Evolutionary conservation across 2,888 invertebrate species (phyloP).

Genomic region (Lithophane ornitopus): DNA sequence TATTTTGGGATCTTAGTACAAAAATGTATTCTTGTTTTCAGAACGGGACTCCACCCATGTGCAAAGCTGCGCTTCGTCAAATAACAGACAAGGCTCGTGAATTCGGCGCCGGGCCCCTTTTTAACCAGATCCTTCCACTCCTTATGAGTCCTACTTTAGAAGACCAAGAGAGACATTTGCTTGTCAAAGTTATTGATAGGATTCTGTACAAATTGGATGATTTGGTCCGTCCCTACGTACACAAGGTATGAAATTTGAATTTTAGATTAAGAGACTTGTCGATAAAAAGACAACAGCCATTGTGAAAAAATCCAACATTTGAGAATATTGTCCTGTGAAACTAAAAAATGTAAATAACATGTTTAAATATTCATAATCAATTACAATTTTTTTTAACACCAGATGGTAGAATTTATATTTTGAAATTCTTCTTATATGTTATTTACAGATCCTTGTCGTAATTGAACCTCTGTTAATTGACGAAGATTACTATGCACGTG

Average conservation of each 20-base stretch:
- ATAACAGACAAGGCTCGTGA: slow-evolving; percentile 99
- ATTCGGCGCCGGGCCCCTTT: slow-evolving; percentile 99
- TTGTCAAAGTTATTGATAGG: slow-evolving; percentile 99
- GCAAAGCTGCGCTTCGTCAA: slow-evolving; percentile 98
- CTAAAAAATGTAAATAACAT: not conserved
- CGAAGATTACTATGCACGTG: slow-evolving; percentile 99
- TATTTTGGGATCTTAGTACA: not conserved
- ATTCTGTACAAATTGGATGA: slow-evolving; percentile 99
- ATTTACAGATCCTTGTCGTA: slow-evolving; percentile 97
- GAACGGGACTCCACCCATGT: slow-evolving; percentile 99
- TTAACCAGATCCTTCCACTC: slow-evolving; percentile 99
- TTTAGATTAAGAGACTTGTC: not conserved
- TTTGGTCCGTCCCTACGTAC: slow-evolving; percentile 99
- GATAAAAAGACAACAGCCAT: not conserved
- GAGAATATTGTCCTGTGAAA: not conserved
- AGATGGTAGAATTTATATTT: not conserved
- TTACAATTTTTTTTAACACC: not conserved
- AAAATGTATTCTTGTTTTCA: slow-evolving; percentile 63
- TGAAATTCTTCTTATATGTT: not conserved
- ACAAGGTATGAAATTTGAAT: slow-evolving; percentile 92
- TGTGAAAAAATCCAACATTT: not conserved
- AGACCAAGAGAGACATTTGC: slow-evolving; percentile 99
- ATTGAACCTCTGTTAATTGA: slow-evolving; percentile 99
- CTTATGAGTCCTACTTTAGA: slow-evolving; percentile 99
- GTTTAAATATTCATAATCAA: not conserved